Conservation (phyloP, 1,140 invertebrate genomes). For the Pseudachorutes palmiensis region DNA sequence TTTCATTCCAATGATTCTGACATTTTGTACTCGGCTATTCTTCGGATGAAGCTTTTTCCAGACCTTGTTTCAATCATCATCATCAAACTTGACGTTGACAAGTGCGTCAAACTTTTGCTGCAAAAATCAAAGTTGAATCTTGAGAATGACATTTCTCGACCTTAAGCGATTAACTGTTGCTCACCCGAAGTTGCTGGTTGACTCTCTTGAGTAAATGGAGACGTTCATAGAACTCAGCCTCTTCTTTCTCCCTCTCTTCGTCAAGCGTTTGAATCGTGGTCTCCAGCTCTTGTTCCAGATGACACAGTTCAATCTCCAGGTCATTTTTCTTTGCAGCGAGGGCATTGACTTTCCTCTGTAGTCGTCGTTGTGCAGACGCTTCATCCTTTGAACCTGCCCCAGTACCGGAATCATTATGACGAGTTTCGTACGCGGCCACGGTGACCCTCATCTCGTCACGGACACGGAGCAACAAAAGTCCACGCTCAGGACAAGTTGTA, state of each 20-base stretch:
- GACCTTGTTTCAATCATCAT: background rate
- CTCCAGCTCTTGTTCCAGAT: background rate
- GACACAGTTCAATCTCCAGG: background rate
- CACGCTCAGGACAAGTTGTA: conserved; percentile 56
- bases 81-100: background rate
- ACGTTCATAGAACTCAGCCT: background rate
- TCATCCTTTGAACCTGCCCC: conserved; percentile 56
- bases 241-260: background rate
- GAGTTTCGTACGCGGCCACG: conserved; percentile 52
- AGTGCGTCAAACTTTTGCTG: background rate
- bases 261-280: background rate
- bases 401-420: conserved; percentile 58
- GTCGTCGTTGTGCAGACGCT: conserved; percentile 42
- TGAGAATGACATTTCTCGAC: too few relatives aligned
- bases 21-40: too few relatives aligned
- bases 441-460: conserved; percentile 56
- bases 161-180: background rate
- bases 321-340: background rate
- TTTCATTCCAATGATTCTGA: too few relatives aligned
- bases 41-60: background rate
- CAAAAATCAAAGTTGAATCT: conserved; percentile 3
- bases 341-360: background rate
- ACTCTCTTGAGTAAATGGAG: background rate
- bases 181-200: conserved; percentile 43
- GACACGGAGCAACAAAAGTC: conserved; percentile 52